A percentile compares a stretch with the other conserved stretches of the same genome.
Conservation (phyloP, 2,888 invertebrate species). For the Brachylomia viminalis region DNA sequence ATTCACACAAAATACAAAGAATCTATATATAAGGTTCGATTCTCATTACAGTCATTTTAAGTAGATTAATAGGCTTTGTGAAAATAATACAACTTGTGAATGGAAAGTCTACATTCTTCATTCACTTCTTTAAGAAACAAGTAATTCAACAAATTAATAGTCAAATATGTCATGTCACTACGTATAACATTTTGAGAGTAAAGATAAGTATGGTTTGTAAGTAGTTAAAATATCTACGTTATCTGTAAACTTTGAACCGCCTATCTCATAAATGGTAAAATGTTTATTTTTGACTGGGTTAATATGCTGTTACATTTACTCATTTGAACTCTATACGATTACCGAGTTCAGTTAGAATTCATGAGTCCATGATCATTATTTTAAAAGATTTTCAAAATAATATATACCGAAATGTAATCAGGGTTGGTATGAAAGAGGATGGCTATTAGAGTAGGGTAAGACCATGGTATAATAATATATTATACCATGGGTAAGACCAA, state of each 20-base stretch:
- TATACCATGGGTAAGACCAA: not conserved
- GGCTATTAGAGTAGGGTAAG: not conserved
- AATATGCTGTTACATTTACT: slow-evolving; percentile 10
- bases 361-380: not conserved
- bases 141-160: not conserved
- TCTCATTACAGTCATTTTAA: not conserved
- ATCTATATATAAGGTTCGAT: too few species aligned
- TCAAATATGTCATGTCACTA: not conserved
- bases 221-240: slow-evolving; percentile 42
- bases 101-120: not conserved
- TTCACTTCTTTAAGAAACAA: not conserved
- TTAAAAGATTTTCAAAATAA: not conserved
- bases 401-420: not conserved
- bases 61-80: not conserved
- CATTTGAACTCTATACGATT: slow-evolving; percentile 2
- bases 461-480: too few species aligned
- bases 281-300: slow-evolving; percentile 43
- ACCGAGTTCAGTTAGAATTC: not conserved
- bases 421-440: not conserved
- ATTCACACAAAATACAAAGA: too few species aligned
- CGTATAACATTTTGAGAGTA: slow-evolving; percentile 9
- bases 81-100: not conserved
- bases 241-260: slow-evolving; percentile 60
- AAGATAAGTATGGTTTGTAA: slow-evolving; percentile 27
- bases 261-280: slow-evolving; percentile 41